These are phyloP conservation scores for Siniperca undulata DNA, from an alignment of 2,797 vertebrate species.

Conservation along the genomic window DNA sequence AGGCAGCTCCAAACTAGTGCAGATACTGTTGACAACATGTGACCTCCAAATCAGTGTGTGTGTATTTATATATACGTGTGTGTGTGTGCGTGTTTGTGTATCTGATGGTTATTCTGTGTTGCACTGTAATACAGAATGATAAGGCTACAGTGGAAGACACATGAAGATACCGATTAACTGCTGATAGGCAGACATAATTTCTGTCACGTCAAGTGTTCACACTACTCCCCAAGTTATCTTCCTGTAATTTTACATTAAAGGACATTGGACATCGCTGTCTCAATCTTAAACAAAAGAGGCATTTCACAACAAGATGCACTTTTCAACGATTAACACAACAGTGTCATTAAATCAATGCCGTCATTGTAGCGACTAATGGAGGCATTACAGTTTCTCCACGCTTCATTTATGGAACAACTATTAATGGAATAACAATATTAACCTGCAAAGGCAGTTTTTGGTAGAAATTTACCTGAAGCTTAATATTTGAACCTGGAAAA, in stretches of 20 bases:
- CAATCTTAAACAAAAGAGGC: slow-evolving; percentile 45
- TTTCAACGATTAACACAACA: slow-evolving; percentile 47
- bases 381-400: slow-evolving; percentile 45
- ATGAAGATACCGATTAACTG: slow-evolving; percentile 31
- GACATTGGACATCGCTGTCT: slow-evolving; percentile 3
- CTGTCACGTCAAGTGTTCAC: slow-evolving; percentile 30
- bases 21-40: slow-evolving; percentile 58
- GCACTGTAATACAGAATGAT: slow-evolving; percentile 29
- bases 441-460: slow-evolving; percentile 2
- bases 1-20: slow-evolving; percentile 54
- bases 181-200: slow-evolving; percentile 31
- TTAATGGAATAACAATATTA: slow-evolving; percentile 47
- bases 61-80: slow-evolving; percentile 13
- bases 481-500: slow-evolving; percentile 8
- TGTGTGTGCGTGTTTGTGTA: slow-evolving; percentile 16
- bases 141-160: slow-evolving; percentile 13
- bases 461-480: slow-evolving; percentile 2
- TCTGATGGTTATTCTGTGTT: slow-evolving; percentile 32
- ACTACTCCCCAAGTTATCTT: neutral
- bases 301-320: slow-evolving; percentile 55
- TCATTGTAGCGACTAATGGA: slow-evolving; percentile 68
- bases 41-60: slow-evolving; percentile 48
- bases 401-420: slow-evolving; percentile 54
- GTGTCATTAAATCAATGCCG: slow-evolving; percentile 71
- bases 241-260: slow-evolving; percentile 36